Evolutionary conservation across 2,113 vertebrate genomes (phyloP).

Genomic region (Lepidothrix coronata): DNA sequence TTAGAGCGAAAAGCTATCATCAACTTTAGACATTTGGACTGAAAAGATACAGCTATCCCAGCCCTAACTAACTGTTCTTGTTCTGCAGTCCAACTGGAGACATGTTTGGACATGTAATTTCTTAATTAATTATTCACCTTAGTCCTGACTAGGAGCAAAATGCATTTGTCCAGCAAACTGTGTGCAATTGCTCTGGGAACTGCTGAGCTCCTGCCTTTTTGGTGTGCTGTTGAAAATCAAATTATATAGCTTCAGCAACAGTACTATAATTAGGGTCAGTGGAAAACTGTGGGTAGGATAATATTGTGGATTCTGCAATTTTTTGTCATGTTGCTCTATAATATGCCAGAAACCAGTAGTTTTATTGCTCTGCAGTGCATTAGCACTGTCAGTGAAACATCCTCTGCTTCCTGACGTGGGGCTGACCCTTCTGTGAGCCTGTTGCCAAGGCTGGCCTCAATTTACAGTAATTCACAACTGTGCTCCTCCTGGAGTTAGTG

Average conservation of each 20-base stretch:
- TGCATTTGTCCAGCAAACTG: constrained; percentile 32
- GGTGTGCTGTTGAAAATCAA: constrained; percentile 48
- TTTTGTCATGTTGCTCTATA: constrained; percentile 27
- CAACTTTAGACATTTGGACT: background rate
- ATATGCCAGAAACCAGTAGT: background rate
- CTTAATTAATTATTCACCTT: constrained; percentile 16
- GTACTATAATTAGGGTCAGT: constrained; percentile 50
- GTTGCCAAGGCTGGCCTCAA: background rate
- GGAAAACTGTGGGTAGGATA: constrained; percentile 26
- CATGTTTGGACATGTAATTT: background rate
- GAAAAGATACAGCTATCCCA: background rate
- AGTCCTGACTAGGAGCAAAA: background rate
- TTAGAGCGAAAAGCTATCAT: background rate
- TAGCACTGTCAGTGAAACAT: constrained; percentile 4
- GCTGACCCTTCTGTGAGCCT: background rate
- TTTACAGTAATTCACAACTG: background rate
- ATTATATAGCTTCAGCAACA: constrained; percentile 49
- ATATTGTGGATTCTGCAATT: constrained; percentile 36
- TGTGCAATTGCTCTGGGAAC: background rate
- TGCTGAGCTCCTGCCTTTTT: constrained; percentile 43
- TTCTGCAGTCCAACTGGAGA: background rate
- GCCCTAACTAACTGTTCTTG: background rate
- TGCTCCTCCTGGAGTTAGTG: background rate
- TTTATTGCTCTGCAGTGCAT: background rate
- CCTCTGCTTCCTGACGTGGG: background rate